Evolutionary conservation across 2,888 invertebrate genomes (phyloP).

Genomic region (Helleia helle): DNA sequence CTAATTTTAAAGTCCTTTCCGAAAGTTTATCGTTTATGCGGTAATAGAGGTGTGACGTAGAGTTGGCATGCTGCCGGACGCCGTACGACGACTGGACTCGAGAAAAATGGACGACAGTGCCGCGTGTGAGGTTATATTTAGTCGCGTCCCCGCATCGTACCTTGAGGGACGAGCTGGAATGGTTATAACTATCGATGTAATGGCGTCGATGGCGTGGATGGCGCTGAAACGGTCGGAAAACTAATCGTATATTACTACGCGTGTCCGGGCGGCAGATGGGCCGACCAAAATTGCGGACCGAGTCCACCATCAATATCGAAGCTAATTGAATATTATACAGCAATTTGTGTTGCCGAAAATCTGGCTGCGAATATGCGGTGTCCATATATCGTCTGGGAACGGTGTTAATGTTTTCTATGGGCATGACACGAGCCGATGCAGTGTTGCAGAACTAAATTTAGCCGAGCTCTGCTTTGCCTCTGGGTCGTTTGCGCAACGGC

Average conservation of each 20-base stretch:
- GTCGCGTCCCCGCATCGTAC: slow-evolving; percentile 49
- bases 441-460: slow-evolving; percentile 60
- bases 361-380: slow-evolving; percentile 64
- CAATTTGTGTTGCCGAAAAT: slow-evolving; percentile 71
- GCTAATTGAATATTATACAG: slow-evolving; percentile 72
- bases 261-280: slow-evolving; percentile 55
- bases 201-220: slow-evolving; percentile 21
- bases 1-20: slow-evolving; percentile 70
- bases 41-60: slow-evolving; percentile 61
- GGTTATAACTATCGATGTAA: slow-evolving; percentile 16
- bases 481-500: slow-evolving; percentile 60
- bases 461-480: slow-evolving; percentile 51
- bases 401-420: slow-evolving; percentile 63
- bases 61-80: slow-evolving; percentile 70
- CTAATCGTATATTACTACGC: slow-evolving; percentile 67
- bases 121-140: slow-evolving; percentile 43
- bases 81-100: slow-evolving; percentile 41
- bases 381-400: slow-evolving; percentile 55
- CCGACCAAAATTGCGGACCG: slow-evolving; percentile 63
- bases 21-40: slow-evolving; percentile 66
- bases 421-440: slow-evolving; percentile 48
- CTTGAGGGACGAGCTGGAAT: slow-evolving; percentile 42
- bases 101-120: slow-evolving; percentile 50
- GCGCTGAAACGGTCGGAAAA: slow-evolving; percentile 39
- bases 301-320: slow-evolving; percentile 60